Conservation (phyloP, 2,797 vertebrate genomes). For the Helicolenus hilgendorfi region DNA sequence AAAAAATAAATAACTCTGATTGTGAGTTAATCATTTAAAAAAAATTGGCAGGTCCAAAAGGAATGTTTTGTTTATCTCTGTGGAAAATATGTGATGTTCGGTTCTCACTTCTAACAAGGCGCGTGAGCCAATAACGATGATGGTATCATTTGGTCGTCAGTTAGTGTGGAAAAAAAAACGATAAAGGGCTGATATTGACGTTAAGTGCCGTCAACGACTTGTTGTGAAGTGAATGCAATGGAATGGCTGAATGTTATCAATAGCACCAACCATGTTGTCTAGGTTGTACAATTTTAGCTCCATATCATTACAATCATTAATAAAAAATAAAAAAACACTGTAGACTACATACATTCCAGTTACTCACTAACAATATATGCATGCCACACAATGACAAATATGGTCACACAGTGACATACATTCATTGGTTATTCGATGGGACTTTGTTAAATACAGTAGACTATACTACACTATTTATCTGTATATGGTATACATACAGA, state of each 20-base stretch:
- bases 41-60: not conserved
- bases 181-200: too few species aligned
- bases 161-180: too few species aligned
- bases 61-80: too few species aligned
- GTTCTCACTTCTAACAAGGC: too few species aligned
- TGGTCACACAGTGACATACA: constrained; percentile 57
- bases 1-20: not conserved
- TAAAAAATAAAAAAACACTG: constrained; percentile 19
- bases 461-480: not conserved
- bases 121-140: too few species aligned
- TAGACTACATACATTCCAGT: constrained; percentile 25
- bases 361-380: constrained; percentile 9
- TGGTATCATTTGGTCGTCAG: too few species aligned
- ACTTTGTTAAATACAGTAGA: constrained; percentile 12
- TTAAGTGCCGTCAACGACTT: too few species aligned
- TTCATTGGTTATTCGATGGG: constrained; percentile 35
- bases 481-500: not conserved
- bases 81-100: too few species aligned
- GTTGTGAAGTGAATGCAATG: too few species aligned
- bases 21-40: not conserved
- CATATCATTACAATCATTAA: not conserved
- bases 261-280: not conserved
- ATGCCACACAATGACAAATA: constrained; percentile 34
- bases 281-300: not conserved
- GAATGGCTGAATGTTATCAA: not conserved